Conservation (phyloP, 2,888 invertebrate species). For the Dynastes maya region DNA sequence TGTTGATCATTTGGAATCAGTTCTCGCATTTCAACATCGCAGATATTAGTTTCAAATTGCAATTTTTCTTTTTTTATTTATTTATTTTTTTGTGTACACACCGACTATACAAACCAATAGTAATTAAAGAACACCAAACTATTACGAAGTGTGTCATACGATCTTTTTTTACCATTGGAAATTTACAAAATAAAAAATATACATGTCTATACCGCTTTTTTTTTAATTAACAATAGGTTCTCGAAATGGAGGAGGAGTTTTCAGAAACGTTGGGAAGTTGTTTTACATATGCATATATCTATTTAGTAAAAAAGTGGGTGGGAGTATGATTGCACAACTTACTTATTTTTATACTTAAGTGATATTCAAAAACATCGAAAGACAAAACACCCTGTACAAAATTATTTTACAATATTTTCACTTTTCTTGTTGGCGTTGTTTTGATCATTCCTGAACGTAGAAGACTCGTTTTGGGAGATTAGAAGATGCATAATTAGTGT, state of each 20-base stretch:
- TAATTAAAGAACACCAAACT: slow-evolving; percentile 31
- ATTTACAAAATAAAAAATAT: slow-evolving; percentile 3
- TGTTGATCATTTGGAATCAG: too few species aligned
- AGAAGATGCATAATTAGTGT: too few species aligned
- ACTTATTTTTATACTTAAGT: slow-evolving; percentile 14
- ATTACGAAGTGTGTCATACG: slow-evolving; percentile 21
- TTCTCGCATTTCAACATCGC: too few species aligned
- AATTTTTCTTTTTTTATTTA: too few species aligned
- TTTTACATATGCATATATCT: too few species aligned
- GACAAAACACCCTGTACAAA: slow-evolving; percentile 49
- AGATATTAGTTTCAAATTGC: too few species aligned
- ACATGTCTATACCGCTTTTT: too few species aligned
- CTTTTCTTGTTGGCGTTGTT: slow-evolving; percentile 11
- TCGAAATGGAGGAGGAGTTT: too few species aligned
- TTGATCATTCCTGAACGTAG: background rate
- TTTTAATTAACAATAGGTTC: too few species aligned
- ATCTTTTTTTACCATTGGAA: background rate
- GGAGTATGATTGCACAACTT: slow-evolving; percentile 33
- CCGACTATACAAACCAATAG: slow-evolving; percentile 30
- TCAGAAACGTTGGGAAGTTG: slow-evolving; percentile 1
- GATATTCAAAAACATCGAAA: slow-evolving; percentile 46
- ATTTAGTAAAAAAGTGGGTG: slow-evolving; percentile 37
- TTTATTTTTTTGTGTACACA: background rate
- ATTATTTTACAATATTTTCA: slow-evolving; percentile 49
- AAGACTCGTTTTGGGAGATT: too few species aligned